Conservation (phyloP, 2,113 vertebrate species). For the Heterochromis multidens region DNA sequence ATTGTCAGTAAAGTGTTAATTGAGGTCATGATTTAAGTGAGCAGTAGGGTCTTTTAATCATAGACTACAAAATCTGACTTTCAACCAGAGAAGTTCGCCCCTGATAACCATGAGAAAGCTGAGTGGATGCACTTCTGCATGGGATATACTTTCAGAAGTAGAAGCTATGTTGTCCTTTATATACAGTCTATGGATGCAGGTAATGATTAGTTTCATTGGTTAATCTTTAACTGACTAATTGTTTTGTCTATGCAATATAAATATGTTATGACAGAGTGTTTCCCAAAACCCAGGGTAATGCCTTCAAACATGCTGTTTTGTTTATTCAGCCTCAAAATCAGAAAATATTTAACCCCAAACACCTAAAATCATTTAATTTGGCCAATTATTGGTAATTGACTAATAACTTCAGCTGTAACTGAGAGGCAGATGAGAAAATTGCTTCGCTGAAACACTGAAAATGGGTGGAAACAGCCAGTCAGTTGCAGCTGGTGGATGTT, state of each 20-base stretch:
- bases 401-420: background rate
- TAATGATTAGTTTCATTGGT: background rate
- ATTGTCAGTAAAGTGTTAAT: background rate
- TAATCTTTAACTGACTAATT: background rate
- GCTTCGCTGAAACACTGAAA: background rate
- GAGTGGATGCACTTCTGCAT: too few relatives aligned
- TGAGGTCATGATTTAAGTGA: background rate
- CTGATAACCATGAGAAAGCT: too few relatives aligned
- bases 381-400: too few relatives aligned
- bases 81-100: background rate
- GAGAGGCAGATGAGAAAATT: background rate
- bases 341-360: background rate
- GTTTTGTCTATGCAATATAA: background rate
- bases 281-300: background rate
- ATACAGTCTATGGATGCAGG: too few relatives aligned
- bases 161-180: too few relatives aligned
- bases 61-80: background rate
- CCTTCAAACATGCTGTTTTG: background rate
- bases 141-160: too few relatives aligned
- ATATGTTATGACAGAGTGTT: background rate
- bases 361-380: too few relatives aligned
- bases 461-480: background rate
- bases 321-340: background rate
- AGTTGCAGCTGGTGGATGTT: too few relatives aligned
- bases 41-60: too few relatives aligned